phyloP scores from a whole-genome alignment of 2,113 vertebrate genomes.

The Tachuris rubrigastra region DNA sequence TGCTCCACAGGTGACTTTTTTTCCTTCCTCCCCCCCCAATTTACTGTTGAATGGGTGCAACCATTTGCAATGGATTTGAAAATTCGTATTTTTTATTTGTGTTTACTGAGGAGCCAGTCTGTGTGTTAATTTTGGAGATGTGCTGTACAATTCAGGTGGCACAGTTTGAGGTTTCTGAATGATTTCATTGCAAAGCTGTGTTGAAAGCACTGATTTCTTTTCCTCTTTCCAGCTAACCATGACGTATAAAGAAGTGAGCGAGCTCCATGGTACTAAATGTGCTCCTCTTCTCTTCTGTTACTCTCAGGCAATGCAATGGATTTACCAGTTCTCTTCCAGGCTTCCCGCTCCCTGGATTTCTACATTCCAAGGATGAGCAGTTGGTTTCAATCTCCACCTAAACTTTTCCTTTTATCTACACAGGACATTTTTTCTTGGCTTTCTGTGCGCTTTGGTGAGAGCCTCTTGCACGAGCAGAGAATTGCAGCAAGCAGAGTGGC shows the following conservation, averaged over 20 bases:
- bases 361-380: neutral
- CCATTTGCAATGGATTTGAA: constrained; percentile 23
- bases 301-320: constrained; percentile 54
- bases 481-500: constrained; percentile 2
- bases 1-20: constrained; percentile 29
- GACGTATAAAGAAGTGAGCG: neutral
- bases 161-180: neutral
- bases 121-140: neutral
- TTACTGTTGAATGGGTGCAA: neutral
- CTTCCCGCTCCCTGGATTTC: constrained; percentile 22
- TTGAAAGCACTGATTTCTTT: constrained; percentile 34
- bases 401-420: constrained; percentile 61
- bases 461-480: constrained; percentile 19
- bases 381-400: constrained; percentile 55
- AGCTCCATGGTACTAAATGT: constrained; percentile 2
- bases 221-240: constrained; percentile 46
- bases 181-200: neutral
- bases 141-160: neutral
- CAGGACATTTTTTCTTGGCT: constrained; percentile 59
- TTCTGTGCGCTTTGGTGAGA: constrained; percentile 35
- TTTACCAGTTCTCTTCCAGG: constrained; percentile 70
- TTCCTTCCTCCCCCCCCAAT: neutral
- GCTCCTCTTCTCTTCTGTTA: constrained; percentile 58
- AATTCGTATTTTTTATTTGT: neutral
- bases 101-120: neutral